These are phyloP conservation scores for Poliocrania exsul DNA, from an alignment of 2,797 vertebrate species.

Conservation along the genomic window DNA sequence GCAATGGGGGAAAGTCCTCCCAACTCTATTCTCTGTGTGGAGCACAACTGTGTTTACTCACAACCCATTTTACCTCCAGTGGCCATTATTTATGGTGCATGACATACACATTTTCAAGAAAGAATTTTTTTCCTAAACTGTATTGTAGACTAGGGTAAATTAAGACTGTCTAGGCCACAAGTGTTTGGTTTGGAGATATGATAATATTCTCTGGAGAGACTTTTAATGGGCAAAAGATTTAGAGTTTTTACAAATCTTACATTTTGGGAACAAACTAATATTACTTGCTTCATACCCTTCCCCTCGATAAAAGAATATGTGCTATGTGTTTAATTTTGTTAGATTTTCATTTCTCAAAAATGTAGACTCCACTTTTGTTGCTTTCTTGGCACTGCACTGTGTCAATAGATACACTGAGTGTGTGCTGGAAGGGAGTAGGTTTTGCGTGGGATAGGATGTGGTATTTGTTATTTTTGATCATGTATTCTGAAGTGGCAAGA, in stretches of 20 bases:
- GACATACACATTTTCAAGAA: not conserved
- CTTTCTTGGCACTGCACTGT: not conserved
- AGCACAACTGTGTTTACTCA: not conserved
- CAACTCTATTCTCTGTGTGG: not conserved
- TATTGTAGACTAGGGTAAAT: not conserved
- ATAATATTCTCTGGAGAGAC: not conserved
- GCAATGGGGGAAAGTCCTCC: not conserved
- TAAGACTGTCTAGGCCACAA: not conserved
- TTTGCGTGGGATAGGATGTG: not conserved
- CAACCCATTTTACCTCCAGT: not conserved
- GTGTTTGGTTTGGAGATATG: not conserved
- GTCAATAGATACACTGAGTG: not conserved
- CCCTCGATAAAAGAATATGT: not conserved
- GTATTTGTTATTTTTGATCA: slow-evolving; percentile 25
- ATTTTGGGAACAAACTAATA: not conserved
- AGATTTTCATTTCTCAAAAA: not conserved
- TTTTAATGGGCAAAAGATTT: not conserved
- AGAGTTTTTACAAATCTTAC: not conserved
- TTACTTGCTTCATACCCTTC: not conserved
- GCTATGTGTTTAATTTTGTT: not conserved
- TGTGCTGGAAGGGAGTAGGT: not conserved
- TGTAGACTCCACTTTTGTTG: not conserved
- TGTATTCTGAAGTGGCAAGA: not conserved
- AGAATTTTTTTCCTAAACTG: not conserved
- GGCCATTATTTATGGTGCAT: not conserved